Evolutionary conservation across 2,888 invertebrate genomes (phyloP), one percentile per base, ranked within the genome.

Genomic region (Netelia virgata): DNA sequence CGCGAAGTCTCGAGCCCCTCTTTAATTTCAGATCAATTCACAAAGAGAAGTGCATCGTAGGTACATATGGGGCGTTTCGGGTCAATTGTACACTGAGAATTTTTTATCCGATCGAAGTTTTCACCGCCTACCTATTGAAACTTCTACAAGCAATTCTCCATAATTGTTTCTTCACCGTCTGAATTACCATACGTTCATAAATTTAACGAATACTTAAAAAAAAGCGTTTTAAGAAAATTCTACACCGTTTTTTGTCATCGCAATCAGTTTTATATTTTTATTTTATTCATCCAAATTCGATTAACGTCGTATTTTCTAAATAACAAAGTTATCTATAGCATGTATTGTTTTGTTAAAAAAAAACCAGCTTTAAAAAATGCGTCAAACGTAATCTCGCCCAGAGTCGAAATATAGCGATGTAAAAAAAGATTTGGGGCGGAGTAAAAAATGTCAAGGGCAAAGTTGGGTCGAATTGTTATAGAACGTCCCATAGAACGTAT

Each of bases 21-120:
- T 61, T 66, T 76, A 47, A 20, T 61, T 76, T 83, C 59, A 10
- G 55, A 69, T 70, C 55, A 14, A 20, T 70, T 69, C 69, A 47
- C 61, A n/a, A 23, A 57, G 63, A 57, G 64, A 79, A 70, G 41
- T 72, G 23, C 57, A 50, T 61, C 16, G 18, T 41, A 70, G 16
- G 14, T 28, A 68, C 20, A 36, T 18, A 70, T 11, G 36, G 70
- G 70, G n/a, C 70, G 10, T 70, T 70, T 16, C 23, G 57, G 9
- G 16, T 57, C 57, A 11, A 23, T 0, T 69, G n/a, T n/a, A 66
- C 41, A 53, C 47, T 47, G 3, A 47, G 14, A 11, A 14, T 47
- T 47, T 47, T n/a, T 53, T n/a, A 11, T 14, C 3, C 3, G 28
- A n/a, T 14, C 53, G 43, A 20, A 47, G 11, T 66, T 66, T 16